Percentiles rank a stretch among this genome's conserved stretches.
phyloP scores from a whole-genome alignment of 2,888 invertebrate genomes.

The Sesia bembeciformis region DNA sequence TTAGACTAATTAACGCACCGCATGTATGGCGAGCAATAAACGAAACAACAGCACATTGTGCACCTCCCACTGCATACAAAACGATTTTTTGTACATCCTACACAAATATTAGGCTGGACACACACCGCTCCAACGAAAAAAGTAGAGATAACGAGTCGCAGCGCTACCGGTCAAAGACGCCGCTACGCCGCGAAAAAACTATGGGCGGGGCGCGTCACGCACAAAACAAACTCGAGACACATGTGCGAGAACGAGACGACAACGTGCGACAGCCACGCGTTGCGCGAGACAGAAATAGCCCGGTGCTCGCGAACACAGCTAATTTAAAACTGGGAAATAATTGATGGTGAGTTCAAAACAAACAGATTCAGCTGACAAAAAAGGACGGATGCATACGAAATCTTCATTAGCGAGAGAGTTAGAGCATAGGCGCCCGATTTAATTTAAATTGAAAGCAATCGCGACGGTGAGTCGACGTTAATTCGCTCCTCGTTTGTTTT shows the following conservation, averaged over 20 bases:
- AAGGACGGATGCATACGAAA: conserved; percentile 62
- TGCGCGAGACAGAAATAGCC: conserved; percentile 35
- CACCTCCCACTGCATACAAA: conserved; percentile 48
- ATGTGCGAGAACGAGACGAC: conserved; percentile 42
- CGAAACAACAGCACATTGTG: conserved; percentile 32
- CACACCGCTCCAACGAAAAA: conserved; percentile 54
- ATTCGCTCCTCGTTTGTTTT: conserved; percentile 31
- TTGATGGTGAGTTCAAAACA: conserved; percentile 70
- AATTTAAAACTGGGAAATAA: conserved; percentile 70
- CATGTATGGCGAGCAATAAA: conserved; percentile 34
- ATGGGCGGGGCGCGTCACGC: conserved; percentile 70
- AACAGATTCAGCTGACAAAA: conserved; percentile 71
- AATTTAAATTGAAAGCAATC: conserved; percentile 52
- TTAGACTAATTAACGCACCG: conserved; percentile 21
- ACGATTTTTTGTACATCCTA: conserved; percentile 54
- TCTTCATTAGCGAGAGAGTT: conserved; percentile 58
- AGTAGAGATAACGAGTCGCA: conserved; percentile 54
- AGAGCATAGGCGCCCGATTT: conserved; percentile 46
- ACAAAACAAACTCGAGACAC: conserved; percentile 64
- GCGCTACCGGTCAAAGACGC: conserved; percentile 5
- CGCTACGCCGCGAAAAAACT: conserved; percentile 43
- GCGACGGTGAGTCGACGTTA: conserved; percentile 60
- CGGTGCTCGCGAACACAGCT: conserved; percentile 51
- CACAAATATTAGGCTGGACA: conserved; percentile 66
- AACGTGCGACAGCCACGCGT: conserved; percentile 14